phyloP scores from a whole-genome alignment of 2,888 invertebrate genomes.

The Drosophila picticornis region DNA sequence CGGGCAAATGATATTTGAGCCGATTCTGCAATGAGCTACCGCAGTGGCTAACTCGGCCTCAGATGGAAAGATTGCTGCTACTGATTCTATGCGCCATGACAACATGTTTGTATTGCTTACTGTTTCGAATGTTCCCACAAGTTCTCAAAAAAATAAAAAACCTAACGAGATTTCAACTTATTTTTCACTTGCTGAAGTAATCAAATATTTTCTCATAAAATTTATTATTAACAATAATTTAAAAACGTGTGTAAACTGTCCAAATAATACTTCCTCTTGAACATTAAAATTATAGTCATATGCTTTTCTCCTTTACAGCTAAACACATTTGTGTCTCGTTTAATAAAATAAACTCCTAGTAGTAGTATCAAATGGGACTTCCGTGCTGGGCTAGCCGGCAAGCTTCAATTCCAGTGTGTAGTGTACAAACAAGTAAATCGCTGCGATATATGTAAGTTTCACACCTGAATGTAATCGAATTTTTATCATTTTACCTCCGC shows the following conservation, averaged over 20 bases:
- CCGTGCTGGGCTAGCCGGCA: constrained; percentile 24
- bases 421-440: constrained; percentile 76
- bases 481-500: constrained; percentile 83
- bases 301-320: not conserved
- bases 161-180: constrained; percentile 19
- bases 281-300: not conserved
- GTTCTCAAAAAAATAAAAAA: not conserved
- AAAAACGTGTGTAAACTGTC: not conserved
- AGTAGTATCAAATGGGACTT: constrained; percentile 24
- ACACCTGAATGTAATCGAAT: constrained; percentile 84
- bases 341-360: constrained; percentile 9
- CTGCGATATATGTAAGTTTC: constrained; percentile 78
- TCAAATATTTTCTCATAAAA: constrained; percentile 3
- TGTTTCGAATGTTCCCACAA: constrained; percentile 5
- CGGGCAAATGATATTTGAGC: constrained; percentile 65
- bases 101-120: constrained; percentile 20
- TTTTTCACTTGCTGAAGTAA: constrained; percentile 3
- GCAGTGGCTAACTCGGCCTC: constrained; percentile 51
- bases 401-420: constrained; percentile 54
- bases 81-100: constrained; percentile 33
- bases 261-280: not conserved
- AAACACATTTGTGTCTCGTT: not conserved
- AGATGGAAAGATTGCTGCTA: constrained; percentile 47
- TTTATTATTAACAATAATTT: not conserved
- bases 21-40: constrained; percentile 74